Conservation (phyloP, 2,888 invertebrate genomes). For the Tanypteryx hageni region DNA sequence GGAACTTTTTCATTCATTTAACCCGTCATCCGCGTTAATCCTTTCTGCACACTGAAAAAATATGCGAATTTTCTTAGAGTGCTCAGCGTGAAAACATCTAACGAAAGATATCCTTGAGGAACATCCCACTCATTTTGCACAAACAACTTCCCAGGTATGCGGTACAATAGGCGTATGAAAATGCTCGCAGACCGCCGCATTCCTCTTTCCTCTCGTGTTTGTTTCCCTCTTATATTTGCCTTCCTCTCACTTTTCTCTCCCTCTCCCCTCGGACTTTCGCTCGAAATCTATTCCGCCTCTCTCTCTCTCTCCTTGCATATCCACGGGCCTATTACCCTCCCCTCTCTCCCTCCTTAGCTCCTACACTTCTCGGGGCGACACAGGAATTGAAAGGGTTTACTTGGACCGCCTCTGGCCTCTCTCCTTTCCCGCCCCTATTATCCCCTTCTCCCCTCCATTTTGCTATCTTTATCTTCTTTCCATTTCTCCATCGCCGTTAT, state of each 20-base stretch:
- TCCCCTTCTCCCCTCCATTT: not conserved
- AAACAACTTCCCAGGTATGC: not conserved
- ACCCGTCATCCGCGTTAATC: too few relatives aligned
- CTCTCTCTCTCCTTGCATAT: not conserved
- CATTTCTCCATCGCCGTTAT: not conserved
- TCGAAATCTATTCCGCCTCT: not conserved
- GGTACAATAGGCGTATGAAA: not conserved
- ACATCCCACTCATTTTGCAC: not conserved
- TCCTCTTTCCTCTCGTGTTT: not conserved
- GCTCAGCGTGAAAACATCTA: not conserved
- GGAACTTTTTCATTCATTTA: too few relatives aligned
- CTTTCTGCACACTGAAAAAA: too few relatives aligned
- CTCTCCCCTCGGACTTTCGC: not conserved
- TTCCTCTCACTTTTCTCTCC: not conserved
- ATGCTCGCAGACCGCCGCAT: not conserved
- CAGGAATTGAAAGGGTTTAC: conserved; percentile 30
- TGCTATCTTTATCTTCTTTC: not conserved
- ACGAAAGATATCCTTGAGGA: not conserved
- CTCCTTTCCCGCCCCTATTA: not conserved
- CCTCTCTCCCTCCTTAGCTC: not conserved
- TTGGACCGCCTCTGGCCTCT: not conserved
- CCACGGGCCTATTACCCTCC: not conserved
- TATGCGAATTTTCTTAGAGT: not conserved
- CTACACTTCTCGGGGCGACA: not conserved
- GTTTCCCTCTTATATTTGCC: not conserved